These are phyloP conservation scores for Saturnia japonica DNA, from an alignment of 2,888 invertebrate genomes.

Conservation along the genomic window DNA sequence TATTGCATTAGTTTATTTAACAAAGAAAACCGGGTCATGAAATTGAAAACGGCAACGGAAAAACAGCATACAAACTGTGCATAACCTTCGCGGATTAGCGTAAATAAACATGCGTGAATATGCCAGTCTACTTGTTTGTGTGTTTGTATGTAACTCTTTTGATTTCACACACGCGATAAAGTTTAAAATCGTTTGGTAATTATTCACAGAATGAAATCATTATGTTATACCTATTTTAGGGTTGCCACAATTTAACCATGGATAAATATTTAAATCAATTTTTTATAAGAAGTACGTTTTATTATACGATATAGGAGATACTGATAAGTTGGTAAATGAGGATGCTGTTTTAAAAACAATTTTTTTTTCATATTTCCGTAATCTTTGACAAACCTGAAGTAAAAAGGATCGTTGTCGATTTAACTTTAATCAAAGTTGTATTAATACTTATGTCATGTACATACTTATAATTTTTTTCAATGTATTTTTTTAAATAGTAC, in stretches of 20 bases:
- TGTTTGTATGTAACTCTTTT: background rate
- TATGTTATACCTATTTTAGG: slow-evolving; percentile 34
- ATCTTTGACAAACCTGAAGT: too few relatives aligned
- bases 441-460: too few relatives aligned
- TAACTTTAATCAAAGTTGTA: too few relatives aligned
- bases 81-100: slow-evolving; percentile 50
- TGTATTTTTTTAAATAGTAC: too few relatives aligned
- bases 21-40: slow-evolving; percentile 72
- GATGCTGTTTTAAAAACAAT: too few relatives aligned
- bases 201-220: slow-evolving; percentile 27
- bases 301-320: too few relatives aligned
- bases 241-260: slow-evolving; percentile 21
- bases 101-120: slow-evolving; percentile 25
- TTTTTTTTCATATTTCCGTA: too few relatives aligned
- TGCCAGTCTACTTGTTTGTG: background rate
- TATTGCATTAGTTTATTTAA: slow-evolving; percentile 66
- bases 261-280: too few relatives aligned
- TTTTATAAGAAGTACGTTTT: too few relatives aligned
- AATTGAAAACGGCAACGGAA: slow-evolving; percentile 67
- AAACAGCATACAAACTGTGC: slow-evolving; percentile 38
- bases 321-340: too few relatives aligned
- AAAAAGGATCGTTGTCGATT: too few relatives aligned
- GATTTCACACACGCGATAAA: slow-evolving; percentile 37
- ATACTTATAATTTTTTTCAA: too few relatives aligned
- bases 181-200: slow-evolving; percentile 40